Percentiles rank a stretch among this genome's conserved stretches.
These are phyloP conservation scores for Sitta europaea DNA, from an alignment of 2,113 vertebrate genomes.

Conservation along the genomic window DNA sequence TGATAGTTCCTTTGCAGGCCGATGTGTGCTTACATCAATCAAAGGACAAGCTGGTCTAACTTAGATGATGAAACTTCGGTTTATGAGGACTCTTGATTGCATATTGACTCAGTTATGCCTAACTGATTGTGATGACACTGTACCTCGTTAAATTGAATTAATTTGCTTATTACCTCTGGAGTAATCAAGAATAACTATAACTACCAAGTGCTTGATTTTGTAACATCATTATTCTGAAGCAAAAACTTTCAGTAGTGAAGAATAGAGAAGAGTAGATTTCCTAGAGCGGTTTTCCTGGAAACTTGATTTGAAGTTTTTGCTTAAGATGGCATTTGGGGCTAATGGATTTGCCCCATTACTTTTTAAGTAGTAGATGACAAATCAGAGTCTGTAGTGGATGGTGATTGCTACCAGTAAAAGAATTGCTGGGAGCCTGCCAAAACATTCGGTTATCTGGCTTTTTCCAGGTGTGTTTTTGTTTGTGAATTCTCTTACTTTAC, in stretches of 20 bases:
- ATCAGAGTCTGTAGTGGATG: neutral
- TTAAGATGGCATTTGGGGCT: neutral
- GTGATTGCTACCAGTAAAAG: neutral
- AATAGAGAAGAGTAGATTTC: neutral
- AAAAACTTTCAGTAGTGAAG: neutral
- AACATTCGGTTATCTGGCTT: neutral
- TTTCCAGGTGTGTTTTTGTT: conserved; percentile 29
- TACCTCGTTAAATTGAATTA: neutral
- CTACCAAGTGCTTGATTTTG: neutral
- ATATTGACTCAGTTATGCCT: conserved; percentile 4
- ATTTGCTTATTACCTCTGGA: neutral
- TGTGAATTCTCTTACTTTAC: neutral
- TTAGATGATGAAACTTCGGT: neutral
- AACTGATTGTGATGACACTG: neutral
- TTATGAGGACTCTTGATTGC: conserved; percentile 13
- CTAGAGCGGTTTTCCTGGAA: neutral
- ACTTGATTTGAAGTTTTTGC: neutral
- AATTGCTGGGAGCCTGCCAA: neutral
- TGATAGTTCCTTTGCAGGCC: neutral
- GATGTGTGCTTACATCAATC: neutral
- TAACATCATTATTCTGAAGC: neutral
- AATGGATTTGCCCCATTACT: neutral
- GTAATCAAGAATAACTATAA: neutral
- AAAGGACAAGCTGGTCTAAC: neutral
- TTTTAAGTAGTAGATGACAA: neutral